These are phyloP conservation scores for Anthoscopus minutus DNA, from an alignment of 2,113 vertebrate species.

Conservation along the genomic window DNA sequence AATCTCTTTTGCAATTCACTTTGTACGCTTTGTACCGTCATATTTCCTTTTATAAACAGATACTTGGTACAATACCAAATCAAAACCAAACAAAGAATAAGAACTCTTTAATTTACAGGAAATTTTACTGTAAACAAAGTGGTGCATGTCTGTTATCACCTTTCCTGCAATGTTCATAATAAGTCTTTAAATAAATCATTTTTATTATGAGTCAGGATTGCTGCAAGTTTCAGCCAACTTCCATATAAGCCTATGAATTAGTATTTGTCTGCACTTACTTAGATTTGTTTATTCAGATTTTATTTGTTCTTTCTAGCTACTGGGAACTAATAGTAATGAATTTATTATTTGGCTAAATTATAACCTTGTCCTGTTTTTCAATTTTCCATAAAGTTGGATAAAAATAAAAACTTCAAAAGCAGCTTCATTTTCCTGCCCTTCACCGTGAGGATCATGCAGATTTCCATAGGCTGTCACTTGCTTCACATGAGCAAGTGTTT, in stretches of 20 bases:
- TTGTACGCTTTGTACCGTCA: background rate
- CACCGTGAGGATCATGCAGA: background rate
- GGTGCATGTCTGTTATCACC: conserved; percentile 19
- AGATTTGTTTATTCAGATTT: background rate
- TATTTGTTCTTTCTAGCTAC: background rate
- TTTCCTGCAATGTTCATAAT: conserved; percentile 51
- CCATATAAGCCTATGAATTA: background rate
- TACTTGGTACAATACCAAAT: conserved; percentile 30
- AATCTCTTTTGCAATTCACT: background rate
- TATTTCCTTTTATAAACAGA: conserved; percentile 50
- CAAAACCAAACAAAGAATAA: conserved; percentile 37
- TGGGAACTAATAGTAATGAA: background rate
- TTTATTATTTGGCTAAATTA: background rate
- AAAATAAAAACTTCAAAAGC: background rate
- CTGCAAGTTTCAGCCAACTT: conserved; percentile 5
- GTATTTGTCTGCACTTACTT: background rate
- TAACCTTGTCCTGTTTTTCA: background rate
- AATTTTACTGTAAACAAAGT: conserved; percentile 16
- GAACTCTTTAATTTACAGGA: conserved; percentile 40
- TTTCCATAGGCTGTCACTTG: background rate
- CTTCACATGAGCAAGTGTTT: background rate
- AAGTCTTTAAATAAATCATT: conserved; percentile 33
- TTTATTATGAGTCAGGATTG: conserved; percentile 27
- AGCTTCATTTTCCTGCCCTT: background rate
- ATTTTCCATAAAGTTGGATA: background rate